Evolutionary conservation across 2,113 vertebrate genomes (phyloP), one percentile per base, ranked within the genome.

Genomic region (Zosterops japonicus): DNA sequence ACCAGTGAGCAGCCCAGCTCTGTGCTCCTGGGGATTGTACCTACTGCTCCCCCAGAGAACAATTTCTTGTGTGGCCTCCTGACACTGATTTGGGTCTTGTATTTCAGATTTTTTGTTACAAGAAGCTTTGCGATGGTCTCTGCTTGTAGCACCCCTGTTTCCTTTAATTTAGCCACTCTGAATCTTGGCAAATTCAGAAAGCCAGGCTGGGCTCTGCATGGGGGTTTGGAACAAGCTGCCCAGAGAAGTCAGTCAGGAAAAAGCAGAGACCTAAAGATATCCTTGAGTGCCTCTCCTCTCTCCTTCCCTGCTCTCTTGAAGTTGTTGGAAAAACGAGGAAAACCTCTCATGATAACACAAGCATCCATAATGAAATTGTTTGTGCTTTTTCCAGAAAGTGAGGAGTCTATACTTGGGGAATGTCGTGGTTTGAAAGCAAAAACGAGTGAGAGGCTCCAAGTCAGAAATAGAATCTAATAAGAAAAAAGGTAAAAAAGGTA

Each of bases 231-330:
- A 63, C 57, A 78, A 81, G 31, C 19, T 68, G 35, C 12, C 33
- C 25, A 31, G 69, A 78, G 36, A 75, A 82, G 28, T 36, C 22
- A 19, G n/a, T 19, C 7, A 82, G 27, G 56, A 89, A 83, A 83
- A 79, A 76, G 11, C 56, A 70, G 36, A 44, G 57, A 68, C 17
- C 18, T 28, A 56, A 68, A 84, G 57, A 36, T 27, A 31, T 0
- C 0, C 21, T 50, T 0, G 0, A 13, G 25, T 64, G 21, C 57
- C 19, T 31, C 67, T 88, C 46, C 12, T 83, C 4, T 83, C 28
- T 36, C 42, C 42, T 67, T 63, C 53, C 10, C n/a, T 35, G 55
- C 11, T n/a, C 18, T 59, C 63, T 61, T 72, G 50, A 42, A 92
- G 44, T 14, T 57, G 64, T 21, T 50, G 67, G 33, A 18, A 68